Conservation (phyloP, 1,140 invertebrate genomes). For the Orius laevigatus region DNA sequence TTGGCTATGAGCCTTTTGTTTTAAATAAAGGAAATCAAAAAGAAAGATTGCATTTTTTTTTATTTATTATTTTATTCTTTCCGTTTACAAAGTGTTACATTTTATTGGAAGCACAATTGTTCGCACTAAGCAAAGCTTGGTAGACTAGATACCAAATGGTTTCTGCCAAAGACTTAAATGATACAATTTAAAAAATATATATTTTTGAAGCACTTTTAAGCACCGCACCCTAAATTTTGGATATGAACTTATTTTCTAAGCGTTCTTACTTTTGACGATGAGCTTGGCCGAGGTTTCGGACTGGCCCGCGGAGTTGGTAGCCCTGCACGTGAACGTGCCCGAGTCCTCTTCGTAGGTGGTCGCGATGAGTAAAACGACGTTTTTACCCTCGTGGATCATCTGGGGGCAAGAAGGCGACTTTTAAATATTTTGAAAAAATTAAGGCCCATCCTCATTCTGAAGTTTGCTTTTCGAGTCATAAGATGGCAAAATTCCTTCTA, state of each 20-base stretch:
- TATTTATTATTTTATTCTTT: not conserved
- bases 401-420: constrained; percentile 24
- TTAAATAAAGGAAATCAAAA: constrained; percentile 1
- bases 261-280: constrained; percentile 95
- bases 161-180: not conserved
- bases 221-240: constrained; percentile 4
- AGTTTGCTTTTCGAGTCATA: too few relatives aligned
- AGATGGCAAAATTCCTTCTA: too few relatives aligned
- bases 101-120: constrained; percentile 1
- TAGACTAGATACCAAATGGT: constrained; percentile 3
- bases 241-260: constrained; percentile 33
- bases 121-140: constrained; percentile 6
- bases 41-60: not conserved
- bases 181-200: constrained; percentile 4
- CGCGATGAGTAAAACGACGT: constrained; percentile 74
- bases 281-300: constrained; percentile 82
- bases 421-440: too few relatives aligned
- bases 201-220: constrained; percentile 1
- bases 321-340: constrained; percentile 79
- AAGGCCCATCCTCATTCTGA: too few relatives aligned
- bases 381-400: constrained; percentile 85
- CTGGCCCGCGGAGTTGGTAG: constrained; percentile 76
- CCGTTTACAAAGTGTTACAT: not conserved
- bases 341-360: constrained; percentile 88
- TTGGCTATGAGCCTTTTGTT: too few relatives aligned